phyloP scores from a whole-genome alignment of 2,113 vertebrate genomes.

The Nesogale talazaci region DNA sequence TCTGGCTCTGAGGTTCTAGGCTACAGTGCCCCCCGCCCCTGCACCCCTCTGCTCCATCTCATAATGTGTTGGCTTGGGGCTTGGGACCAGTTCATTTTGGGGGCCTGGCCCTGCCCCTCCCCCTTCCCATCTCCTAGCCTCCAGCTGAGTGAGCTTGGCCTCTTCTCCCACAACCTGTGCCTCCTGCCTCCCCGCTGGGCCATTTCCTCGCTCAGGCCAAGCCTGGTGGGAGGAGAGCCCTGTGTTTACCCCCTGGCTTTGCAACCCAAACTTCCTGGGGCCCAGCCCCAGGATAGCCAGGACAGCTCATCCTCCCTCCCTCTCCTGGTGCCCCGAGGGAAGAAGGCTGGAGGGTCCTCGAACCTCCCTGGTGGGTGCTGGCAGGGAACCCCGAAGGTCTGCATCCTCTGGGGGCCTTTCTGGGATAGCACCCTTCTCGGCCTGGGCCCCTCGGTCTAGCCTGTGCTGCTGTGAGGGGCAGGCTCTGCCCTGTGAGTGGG shows the following conservation, averaged over 20 bases:
- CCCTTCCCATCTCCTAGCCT: conserved; percentile 8
- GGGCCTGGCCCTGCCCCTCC: conserved; percentile 31
- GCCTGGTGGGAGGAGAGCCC: neutral
- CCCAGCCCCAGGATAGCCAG: neutral
- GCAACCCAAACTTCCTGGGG: neutral
- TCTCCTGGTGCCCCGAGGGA: neutral
- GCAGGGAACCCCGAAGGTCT: neutral
- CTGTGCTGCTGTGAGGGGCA: neutral
- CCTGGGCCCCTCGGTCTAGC: neutral
- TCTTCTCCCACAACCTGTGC: neutral
- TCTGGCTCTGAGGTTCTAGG: neutral
- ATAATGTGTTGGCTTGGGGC: neutral
- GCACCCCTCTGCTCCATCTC: neutral
- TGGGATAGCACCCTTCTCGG: neutral
- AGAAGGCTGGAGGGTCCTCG: neutral
- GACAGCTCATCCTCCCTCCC: neutral
- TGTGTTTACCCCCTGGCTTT: neutral
- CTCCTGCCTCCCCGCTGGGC: neutral
- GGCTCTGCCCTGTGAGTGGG: neutral
- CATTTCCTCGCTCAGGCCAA: neutral
- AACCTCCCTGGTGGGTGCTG: neutral
- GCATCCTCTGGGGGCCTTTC: neutral
- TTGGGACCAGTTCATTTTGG: conserved; percentile 10
- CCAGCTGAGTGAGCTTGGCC: conserved; percentile 2
- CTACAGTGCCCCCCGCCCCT: neutral